Evolutionary conservation across 1,140 invertebrate genomes (phyloP), one percentile per base, ranked within the genome.

Genomic region (Drosophila orena): DNA sequence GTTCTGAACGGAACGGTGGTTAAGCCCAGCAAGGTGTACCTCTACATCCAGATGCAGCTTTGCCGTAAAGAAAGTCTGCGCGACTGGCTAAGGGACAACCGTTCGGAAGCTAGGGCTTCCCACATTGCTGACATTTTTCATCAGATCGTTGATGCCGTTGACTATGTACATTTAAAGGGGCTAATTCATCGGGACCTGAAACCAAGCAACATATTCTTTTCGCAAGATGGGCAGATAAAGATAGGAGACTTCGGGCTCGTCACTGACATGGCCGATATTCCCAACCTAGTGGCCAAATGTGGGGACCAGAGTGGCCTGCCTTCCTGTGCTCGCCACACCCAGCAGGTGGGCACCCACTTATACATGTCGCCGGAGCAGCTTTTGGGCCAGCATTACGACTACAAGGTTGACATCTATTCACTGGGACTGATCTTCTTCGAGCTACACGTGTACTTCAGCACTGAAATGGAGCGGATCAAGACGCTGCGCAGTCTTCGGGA

Each of bases 321-420:
- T 14, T 79, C 75, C n/a, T 78, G 73, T 69, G 65, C 81, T 0
- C 92, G 93, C 0, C 94, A 94, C 65, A 95, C 94, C 0, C 93
- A 94, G 83, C 93, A 93, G 85, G 94, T 95, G 69, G 94, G 98
- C 15, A 99, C 98, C 1, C 95, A 97, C 40, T 93, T 99, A 1
- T 99, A 99, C 91, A 99, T 99, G 98, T 98, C 98, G 61, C 98
- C 98, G 22, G 98, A 99, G 93, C 98, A 99, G 93, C 93, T 96
- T 12, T 93, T 93, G 11, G 96, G 96, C 1, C 94, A 95, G 62
- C 93, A 94, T 2, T 99, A 99, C 92, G 96, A 96, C 90, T 97
- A 97, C 85, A 99, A 99, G 93, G 98, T 99, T 35, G 98, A 99
- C 91, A 99, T 99, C 61, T 99, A 97, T 93, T 98, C 98, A 0